Base-by-base conservation (phyloP, 2,888 invertebrate species). In the Oligia latruncula region DNA sequence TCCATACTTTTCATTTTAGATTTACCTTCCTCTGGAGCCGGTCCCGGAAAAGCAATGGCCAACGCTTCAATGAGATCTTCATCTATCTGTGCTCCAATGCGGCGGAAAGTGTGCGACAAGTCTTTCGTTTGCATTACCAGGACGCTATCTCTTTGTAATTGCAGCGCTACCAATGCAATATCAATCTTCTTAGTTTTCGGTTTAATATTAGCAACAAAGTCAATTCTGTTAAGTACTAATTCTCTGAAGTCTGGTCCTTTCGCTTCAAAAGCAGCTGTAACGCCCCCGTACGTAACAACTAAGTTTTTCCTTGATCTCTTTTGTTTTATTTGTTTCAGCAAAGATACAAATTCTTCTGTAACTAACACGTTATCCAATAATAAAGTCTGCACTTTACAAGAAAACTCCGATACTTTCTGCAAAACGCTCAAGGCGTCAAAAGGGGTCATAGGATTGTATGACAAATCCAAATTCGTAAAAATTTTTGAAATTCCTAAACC, bases 311-410 rank as follows among this genome's bases (percentile, higher is more conserved):
- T 92, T 6, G 85, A 85, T 78, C 92, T 91, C 29, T 90, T 82
- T 13, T 35, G 2, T 82, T 91, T 92, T 2, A 93, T 81, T 4
- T 84, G n/a, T 4, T 85, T 17, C 6, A 94, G 82, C 3, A 91
- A 43, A 6, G 78, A 35, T 29, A 95, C 40, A 86, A 95, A 95
- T 0, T 88, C 78, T 23, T 60, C 64, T 76, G 90, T 87, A 0
- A 96, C 94, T 29, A 87, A 83, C 0, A 96, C 89, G 81, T 95
- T 94, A 0, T 95, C 94, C 91, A 95, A 88, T 9, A 91, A 81
- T 11, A 95, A 79, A 35, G 89, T 89, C 62, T 91, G 88, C 20
- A 95, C 80, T 85, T 93, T 93, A 0, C 93, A 93, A 64, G 72
- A 80, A 8, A 65, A 40, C 1, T 71, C 71, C 79, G 90, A 92